A percentile compares a stretch with the other conserved stretches of the same genome.
phyloP scores from a whole-genome alignment of 2,888 invertebrate species.

The Eupsilia transversa region DNA sequence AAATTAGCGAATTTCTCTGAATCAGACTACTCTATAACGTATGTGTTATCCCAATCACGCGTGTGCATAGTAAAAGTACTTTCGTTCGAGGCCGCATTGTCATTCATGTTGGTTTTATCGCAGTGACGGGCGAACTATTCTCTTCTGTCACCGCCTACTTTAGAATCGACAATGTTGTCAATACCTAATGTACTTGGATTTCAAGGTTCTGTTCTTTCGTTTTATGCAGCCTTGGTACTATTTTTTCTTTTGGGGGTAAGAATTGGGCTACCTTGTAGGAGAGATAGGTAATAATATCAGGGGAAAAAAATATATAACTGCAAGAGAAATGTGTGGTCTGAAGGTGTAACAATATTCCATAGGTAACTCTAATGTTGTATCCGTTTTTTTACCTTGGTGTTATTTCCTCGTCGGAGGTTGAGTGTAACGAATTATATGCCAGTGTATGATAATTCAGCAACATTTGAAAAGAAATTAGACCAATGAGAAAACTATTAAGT shows the following conservation, averaged over 20 bases:
- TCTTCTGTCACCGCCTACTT: conserved; percentile 76
- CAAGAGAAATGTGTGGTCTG: too few relatives aligned
- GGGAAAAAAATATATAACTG: not conserved
- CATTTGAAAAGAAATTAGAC: not conserved
- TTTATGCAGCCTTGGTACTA: conserved; percentile 24
- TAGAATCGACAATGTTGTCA: conserved; percentile 65
- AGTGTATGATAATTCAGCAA: not conserved
- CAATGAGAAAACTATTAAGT: not conserved
- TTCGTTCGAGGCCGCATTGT: conserved; percentile 89
- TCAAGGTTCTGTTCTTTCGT: conserved; percentile 32
- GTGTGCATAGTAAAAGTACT: conserved; percentile 89
- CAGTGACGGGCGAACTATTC: conserved; percentile 69
- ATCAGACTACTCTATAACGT: conserved; percentile 70
- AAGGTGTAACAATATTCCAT: not conserved
- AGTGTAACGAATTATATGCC: not conserved
- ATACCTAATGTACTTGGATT: conserved; percentile 41
- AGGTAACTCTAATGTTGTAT: not conserved
- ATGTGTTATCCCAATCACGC: conserved; percentile 84
- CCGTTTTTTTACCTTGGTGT: not conserved
- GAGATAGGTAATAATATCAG: not conserved
- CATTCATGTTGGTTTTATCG: conserved; percentile 81
- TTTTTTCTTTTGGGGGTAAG: conserved; percentile 2
- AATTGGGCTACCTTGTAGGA: not conserved
- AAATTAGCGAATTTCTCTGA: conserved; percentile 64
- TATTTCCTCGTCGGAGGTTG: not conserved